These are phyloP conservation scores for Strigops habroptila DNA, from an alignment of 2,113 vertebrate genomes.

Conservation along the genomic window DNA sequence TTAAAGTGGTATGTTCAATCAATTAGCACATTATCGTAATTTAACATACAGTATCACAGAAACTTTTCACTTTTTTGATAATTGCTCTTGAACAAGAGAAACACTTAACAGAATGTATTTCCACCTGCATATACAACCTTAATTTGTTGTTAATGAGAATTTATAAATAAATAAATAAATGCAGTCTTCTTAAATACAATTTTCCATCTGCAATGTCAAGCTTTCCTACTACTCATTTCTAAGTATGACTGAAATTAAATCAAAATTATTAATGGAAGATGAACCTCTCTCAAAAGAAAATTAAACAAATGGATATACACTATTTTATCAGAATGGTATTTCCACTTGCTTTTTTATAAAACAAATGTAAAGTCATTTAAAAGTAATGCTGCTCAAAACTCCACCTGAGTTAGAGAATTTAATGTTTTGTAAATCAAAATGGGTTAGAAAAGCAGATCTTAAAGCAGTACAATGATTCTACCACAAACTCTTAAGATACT, in stretches of 20 bases:
- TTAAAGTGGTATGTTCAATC: neutral
- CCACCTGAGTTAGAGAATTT: neutral
- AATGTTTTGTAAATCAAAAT: neutral
- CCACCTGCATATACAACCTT: conserved; percentile 40
- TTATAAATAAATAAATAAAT: conserved; percentile 68
- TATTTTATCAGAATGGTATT: neutral
- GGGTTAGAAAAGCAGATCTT: neutral
- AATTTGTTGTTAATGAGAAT: conserved; percentile 63
- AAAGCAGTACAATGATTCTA: neutral
- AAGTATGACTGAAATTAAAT: neutral
- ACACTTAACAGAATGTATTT: conserved; percentile 48
- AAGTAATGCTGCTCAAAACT: neutral
- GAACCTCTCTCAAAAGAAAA: neutral
- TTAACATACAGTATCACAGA: neutral
- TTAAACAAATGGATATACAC: neutral
- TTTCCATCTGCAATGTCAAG: conserved; percentile 38
- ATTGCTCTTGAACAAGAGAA: conserved; percentile 35
- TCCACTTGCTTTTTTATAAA: neutral
- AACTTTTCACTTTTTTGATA: neutral
- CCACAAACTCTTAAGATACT: conserved; percentile 32
- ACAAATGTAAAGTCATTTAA: neutral
- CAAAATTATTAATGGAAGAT: neutral
- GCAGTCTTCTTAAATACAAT: conserved; percentile 28
- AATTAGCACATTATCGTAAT: conserved; percentile 33
- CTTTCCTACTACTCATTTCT: conserved; percentile 17